These are phyloP conservation scores for Okamejei kenojei DNA, from an alignment of 2,797 vertebrate species.

Conservation along the genomic window DNA sequence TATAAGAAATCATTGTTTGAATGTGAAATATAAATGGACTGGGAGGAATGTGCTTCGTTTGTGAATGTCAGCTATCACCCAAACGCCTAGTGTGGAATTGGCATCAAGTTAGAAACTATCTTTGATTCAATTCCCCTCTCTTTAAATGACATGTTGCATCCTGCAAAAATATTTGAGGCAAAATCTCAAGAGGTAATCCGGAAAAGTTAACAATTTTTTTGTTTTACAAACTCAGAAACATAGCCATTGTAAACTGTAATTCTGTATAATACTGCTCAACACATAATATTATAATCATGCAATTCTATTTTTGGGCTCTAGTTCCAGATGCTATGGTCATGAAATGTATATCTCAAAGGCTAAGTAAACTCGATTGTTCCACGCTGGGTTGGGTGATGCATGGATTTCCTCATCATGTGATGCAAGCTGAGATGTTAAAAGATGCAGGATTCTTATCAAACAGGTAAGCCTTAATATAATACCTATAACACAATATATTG, in stretches of 20 bases:
- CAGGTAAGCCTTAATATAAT: constrained; percentile 60
- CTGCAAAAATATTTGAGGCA: not conserved
- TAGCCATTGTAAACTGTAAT: too few relatives aligned
- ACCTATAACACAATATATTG: constrained; percentile 44
- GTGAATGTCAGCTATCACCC: not conserved
- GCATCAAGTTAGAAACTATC: not conserved
- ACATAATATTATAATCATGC: not conserved
- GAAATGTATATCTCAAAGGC: constrained; percentile 60
- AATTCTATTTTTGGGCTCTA: constrained; percentile 46
- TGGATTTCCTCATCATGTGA: constrained; percentile 66
- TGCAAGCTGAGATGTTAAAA: constrained; percentile 64
- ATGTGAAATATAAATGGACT: not conserved
- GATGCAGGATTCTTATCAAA: constrained; percentile 60
- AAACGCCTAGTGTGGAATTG: not conserved
- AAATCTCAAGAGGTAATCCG: not conserved
- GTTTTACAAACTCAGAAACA: not conserved
- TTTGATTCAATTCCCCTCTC: not conserved
- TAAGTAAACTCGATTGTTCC: constrained; percentile 64
- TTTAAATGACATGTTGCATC: not conserved
- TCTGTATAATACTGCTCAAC: too few relatives aligned
- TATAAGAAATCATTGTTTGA: not conserved
- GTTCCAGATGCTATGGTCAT: constrained; percentile 70
- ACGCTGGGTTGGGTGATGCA: constrained; percentile 75
- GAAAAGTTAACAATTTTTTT: not conserved
- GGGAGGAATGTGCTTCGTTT: not conserved